Evolutionary conservation across 2,888 invertebrate genomes (phyloP).

Genomic region (Diabrotica balteata): DNA sequence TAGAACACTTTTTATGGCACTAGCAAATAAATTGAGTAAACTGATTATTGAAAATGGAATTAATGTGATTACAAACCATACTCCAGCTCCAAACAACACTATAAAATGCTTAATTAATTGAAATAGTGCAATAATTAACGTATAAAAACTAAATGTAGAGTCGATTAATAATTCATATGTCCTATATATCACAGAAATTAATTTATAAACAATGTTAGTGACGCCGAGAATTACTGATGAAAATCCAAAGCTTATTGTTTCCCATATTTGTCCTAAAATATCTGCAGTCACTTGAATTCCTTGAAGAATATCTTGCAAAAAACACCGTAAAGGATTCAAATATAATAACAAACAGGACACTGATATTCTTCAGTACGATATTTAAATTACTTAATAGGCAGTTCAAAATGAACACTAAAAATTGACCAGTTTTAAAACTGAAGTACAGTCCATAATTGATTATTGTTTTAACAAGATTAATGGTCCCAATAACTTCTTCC

Average conservation of each 20-base stretch:
- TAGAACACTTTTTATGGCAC: slow-evolving; percentile 3
- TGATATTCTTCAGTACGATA: slow-evolving; percentile 19
- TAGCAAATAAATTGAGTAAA: not conserved
- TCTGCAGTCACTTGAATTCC: slow-evolving; percentile 15
- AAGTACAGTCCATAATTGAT: slow-evolving; percentile 36
- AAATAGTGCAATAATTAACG: slow-evolving; percentile 35
- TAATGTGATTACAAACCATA: slow-evolving; percentile 51
- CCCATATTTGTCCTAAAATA: slow-evolving; percentile 12
- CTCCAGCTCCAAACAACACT: slow-evolving; percentile 50
- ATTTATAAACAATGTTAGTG: not conserved
- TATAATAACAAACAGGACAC: slow-evolving; percentile 37
- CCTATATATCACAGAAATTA: not conserved
- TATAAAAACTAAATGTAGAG: slow-evolving; percentile 14
- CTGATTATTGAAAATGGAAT: slow-evolving; percentile 42
- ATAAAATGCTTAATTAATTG: slow-evolving; percentile 44
- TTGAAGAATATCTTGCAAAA: slow-evolving; percentile 42
- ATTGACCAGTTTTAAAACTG: slow-evolving; percentile 47
- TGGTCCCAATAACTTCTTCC: slow-evolving; percentile 11
- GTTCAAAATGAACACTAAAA: slow-evolving; percentile 35
- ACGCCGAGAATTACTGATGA: slow-evolving; percentile 1
- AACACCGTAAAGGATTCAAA: slow-evolving; percentile 48
- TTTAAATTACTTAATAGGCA: too few relatives aligned
- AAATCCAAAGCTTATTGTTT: slow-evolving; percentile 2
- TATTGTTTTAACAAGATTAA: slow-evolving; percentile 5
- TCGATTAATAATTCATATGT: slow-evolving; percentile 6